A percentile compares a stretch with the other conserved stretches of the same genome.
Evolutionary conservation across 2,113 vertebrate species (phyloP).

Genomic region (Coptodon bakossiorum): DNA sequence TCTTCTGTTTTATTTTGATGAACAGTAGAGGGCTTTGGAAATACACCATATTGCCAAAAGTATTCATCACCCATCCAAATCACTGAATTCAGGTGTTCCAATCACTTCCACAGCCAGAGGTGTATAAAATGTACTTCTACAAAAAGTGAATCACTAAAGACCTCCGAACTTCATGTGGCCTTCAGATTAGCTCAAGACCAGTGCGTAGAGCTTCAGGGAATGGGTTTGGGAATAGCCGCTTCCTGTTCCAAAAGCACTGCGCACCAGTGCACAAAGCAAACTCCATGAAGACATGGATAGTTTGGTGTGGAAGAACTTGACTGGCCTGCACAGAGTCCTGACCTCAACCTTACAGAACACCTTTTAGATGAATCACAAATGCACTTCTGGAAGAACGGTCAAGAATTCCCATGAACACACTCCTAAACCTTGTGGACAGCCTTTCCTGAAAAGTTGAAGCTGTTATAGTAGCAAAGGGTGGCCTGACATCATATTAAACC

Average conservation of each 20-base stretch:
- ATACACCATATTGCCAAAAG: accelerated
- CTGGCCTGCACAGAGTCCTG: background rate
- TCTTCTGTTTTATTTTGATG: background rate
- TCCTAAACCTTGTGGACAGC: background rate
- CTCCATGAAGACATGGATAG: background rate
- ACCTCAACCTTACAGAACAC: background rate
- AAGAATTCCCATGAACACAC: background rate
- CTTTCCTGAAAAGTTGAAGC: background rate
- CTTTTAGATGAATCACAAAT: background rate
- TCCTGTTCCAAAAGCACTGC: background rate
- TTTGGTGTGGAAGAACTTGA: background rate
- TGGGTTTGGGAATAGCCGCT: background rate
- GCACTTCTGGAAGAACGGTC: background rate
- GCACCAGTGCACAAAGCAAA: background rate
- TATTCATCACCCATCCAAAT: background rate
- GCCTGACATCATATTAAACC: background rate
- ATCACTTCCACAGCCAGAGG: background rate
- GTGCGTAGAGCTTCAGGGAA: background rate
- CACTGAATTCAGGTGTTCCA: background rate
- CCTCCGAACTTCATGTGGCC: background rate
- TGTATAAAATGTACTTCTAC: background rate
- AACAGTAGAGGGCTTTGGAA: background rate
- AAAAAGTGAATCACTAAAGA: background rate
- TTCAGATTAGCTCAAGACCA: background rate
- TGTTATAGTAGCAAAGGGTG: no score